phyloP scores from a whole-genome alignment of 2,797 vertebrate genomes.

The Myoxocephalus aenaeus region DNA sequence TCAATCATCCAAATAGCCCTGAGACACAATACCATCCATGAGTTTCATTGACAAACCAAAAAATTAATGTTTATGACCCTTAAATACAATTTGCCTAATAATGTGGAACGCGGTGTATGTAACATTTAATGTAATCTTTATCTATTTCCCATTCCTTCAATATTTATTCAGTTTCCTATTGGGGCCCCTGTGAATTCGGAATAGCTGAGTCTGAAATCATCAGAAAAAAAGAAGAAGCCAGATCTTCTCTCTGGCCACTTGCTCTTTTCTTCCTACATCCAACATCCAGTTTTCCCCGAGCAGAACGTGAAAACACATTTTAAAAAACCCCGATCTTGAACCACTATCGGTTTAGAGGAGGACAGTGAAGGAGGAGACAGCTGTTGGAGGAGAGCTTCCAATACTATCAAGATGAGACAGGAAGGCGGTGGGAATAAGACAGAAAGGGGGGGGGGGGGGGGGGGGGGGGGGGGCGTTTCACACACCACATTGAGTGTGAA shows the following conservation, averaged over 20 bases:
- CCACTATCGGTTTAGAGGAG: slow-evolving; percentile 29
- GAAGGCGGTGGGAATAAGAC: slow-evolving; percentile 67
- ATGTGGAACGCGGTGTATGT: no score
- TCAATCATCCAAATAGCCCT: no score
- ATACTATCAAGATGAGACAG: slow-evolving; percentile 70
- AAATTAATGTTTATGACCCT: no score
- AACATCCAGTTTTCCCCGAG: slow-evolving; percentile 2
- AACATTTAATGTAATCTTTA: neutral
- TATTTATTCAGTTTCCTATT: neutral
- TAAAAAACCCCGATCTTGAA: slow-evolving; percentile 28
- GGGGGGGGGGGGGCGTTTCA: slow-evolving; percentile 68
- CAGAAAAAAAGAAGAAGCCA: neutral
- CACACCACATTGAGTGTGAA: slow-evolving; percentile 86
- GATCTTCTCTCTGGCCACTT: neutral
- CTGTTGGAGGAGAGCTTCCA: slow-evolving; percentile 78
- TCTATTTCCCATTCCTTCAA: neutral
- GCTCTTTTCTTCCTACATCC: neutral
- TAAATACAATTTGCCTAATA: no score
- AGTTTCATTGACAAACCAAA: no score
- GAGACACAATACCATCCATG: no score
- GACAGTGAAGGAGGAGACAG: slow-evolving; percentile 72
- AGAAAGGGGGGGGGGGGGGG: slow-evolving; percentile 52
- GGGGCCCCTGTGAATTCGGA: neutral
- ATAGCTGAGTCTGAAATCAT: neutral
- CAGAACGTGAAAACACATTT: slow-evolving; percentile 3